phyloP scores from a whole-genome alignment of 2,797 vertebrate species.

The Scarus forsteni region DNA sequence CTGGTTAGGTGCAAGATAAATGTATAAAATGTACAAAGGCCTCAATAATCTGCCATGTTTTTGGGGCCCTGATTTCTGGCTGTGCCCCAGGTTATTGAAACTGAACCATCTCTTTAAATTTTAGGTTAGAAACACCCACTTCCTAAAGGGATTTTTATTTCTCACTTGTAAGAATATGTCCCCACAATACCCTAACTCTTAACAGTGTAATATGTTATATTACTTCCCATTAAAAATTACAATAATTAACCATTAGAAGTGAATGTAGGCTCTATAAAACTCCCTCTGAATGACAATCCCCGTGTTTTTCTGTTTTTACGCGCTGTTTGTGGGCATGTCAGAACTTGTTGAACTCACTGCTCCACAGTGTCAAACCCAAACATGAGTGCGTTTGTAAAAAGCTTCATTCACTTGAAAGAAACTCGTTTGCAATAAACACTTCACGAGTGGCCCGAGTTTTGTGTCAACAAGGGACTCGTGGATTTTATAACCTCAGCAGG shows the following conservation, averaged over 20 bases:
- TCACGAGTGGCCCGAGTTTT: constrained; percentile 47
- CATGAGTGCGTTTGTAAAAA: constrained; percentile 37
- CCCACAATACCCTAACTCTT: too few species aligned
- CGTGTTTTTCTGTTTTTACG: not conserved
- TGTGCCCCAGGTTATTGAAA: too few species aligned
- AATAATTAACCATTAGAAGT: not conserved
- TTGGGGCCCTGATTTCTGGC: too few species aligned
- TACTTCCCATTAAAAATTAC: too few species aligned
- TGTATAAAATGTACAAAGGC: too few species aligned
- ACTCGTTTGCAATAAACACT: constrained; percentile 68
- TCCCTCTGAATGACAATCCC: not conserved
- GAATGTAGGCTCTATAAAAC: not conserved
- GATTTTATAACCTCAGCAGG: constrained; percentile 13
- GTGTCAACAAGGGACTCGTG: constrained; percentile 65
- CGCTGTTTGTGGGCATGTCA: not conserved
- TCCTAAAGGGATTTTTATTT: too few species aligned
- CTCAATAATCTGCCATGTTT: too few species aligned
- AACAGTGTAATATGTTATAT: too few species aligned
- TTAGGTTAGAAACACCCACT: too few species aligned
- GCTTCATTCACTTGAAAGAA: constrained; percentile 19
- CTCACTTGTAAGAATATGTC: too few species aligned
- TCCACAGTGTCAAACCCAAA: constrained; percentile 52
- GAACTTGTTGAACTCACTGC: constrained; percentile 30
- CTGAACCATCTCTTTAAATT: too few species aligned
- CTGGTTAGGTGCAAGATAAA: too few species aligned